Conservation (phyloP, 2,888 invertebrate genomes). For the Eristalinus sepulchralis region DNA sequence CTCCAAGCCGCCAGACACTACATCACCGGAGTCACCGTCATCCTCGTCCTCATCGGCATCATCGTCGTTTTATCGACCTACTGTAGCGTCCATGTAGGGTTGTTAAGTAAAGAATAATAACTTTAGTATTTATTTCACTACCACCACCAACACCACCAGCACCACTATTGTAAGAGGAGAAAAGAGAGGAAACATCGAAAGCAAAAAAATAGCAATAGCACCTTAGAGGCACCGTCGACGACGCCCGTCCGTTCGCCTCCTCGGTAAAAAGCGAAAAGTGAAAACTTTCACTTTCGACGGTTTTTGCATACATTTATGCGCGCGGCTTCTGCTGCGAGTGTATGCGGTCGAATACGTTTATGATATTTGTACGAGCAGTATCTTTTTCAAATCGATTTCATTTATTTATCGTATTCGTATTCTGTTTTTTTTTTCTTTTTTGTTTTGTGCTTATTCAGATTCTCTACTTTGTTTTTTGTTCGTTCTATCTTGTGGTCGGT, state of each 20-base stretch:
- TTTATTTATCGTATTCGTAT: constrained; percentile 64
- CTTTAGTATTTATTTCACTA: constrained; percentile 62
- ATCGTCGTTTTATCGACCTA: constrained; percentile 58
- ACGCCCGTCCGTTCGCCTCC: constrained; percentile 23
- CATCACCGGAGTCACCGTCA: constrained; percentile 23
- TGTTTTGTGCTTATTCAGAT: constrained; percentile 56
- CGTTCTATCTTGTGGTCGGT: constrained; percentile 56
- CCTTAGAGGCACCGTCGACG: constrained; percentile 68
- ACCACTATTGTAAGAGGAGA: constrained; percentile 75
- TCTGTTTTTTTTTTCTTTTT: constrained; percentile 41
- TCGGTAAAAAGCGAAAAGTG: constrained; percentile 57
- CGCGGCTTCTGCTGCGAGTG: constrained; percentile 29
- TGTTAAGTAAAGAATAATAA: constrained; percentile 56
- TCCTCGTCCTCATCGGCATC: constrained; percentile 35
- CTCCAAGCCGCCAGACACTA: constrained; percentile 29
- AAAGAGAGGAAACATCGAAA: constrained; percentile 19
- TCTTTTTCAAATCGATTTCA: constrained; percentile 65
- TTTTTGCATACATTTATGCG: constrained; percentile 63
- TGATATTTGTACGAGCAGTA: constrained; percentile 20
- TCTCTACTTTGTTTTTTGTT: constrained; percentile 43
- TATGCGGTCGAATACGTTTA: constrained; percentile 13
- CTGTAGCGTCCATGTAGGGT: constrained; percentile 64
- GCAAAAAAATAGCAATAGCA: constrained; percentile 65
- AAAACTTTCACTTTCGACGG: constrained; percentile 68
- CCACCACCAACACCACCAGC: constrained; percentile 52